These are phyloP conservation scores for Mellivora capensis DNA, from an alignment of 2,113 vertebrate genomes.

Conservation along the genomic window DNA sequence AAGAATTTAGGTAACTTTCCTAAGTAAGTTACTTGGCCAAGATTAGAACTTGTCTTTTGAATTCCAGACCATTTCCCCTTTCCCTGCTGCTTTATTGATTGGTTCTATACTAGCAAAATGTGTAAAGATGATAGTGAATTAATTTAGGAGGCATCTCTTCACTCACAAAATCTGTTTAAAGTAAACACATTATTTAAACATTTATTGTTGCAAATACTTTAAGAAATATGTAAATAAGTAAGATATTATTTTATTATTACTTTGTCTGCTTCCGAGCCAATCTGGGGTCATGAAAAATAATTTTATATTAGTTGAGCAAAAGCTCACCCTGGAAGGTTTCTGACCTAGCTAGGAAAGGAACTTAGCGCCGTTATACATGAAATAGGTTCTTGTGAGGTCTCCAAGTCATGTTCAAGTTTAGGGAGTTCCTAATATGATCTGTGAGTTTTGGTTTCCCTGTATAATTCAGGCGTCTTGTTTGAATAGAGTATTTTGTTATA, in stretches of 20 bases:
- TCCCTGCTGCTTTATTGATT: background rate
- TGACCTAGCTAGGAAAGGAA: background rate
- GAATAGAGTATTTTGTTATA: background rate
- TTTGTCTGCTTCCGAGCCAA: background rate
- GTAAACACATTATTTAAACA: background rate
- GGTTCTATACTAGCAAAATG: background rate
- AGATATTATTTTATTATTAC: background rate
- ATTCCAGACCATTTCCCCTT: background rate
- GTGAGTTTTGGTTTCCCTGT: background rate
- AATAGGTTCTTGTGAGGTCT: background rate
- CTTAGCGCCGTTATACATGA: background rate
- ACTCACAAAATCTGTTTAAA: background rate
- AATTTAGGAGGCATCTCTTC: background rate
- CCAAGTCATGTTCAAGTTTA: background rate
- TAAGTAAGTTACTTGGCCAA: background rate
- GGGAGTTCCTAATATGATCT: background rate
- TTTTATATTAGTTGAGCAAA: background rate
- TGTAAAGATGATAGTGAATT: background rate
- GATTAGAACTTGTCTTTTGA: background rate
- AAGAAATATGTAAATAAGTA: background rate
- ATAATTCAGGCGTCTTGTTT: background rate
- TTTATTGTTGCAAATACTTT: background rate
- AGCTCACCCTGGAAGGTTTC: background rate
- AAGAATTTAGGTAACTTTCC: constrained; percentile 5
- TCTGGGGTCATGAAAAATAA: background rate